Base-by-base conservation (phyloP, 2,113 vertebrate genomes). In the Nipponia nippon region DNA sequence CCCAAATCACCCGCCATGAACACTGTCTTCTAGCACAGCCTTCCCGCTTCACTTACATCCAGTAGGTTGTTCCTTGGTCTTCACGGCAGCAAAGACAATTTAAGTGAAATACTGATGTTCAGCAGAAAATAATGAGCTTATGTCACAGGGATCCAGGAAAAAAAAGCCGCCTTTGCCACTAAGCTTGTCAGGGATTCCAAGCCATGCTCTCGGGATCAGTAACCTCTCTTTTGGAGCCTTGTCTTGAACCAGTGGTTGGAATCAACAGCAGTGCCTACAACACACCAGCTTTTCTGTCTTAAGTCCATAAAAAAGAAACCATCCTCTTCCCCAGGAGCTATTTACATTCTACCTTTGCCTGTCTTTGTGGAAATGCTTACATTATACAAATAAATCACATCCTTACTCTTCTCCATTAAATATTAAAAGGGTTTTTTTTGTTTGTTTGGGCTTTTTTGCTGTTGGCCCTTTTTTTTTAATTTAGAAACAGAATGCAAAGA, bases 1-100 rank as follows among this genome's bases (percentile, higher is more conserved):
- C 11, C 18, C 44, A 23, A 16, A 58, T 9, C 16, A 42, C n/a
- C 7, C 0, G 0, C 4, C 30, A 38, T 1, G 4, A 7, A 47
- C 6, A 2, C 6, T 15, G 9, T 30, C 18, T 36, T 72, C 65
- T 29, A n/a, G 26, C 40, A 42, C 12, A 56, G 49, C 11, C 20
- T 34, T 52, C 47, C 26, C 22, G 14, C 26, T 58, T 46, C 53
- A 10, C 12, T 46, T 40, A 14, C 46, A 52, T 16, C 19, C n/a
- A 26, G 16, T 69, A 69, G 0, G 3, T 8, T 25, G 15, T 6
- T 15, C 13, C 25, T 44, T 47, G 30, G 56, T 40, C 59, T n/a
- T 67, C 4, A 1, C 4, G 8, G 65, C 19, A 72, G 38, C 32
- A 49, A 52, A 66, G 36, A 38, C 8, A 56, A 52, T 19, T 32